Evolutionary conservation across 92 coral and sea anemone species (phyloP).

Genomic region (Phenganax subtilis): DNA sequence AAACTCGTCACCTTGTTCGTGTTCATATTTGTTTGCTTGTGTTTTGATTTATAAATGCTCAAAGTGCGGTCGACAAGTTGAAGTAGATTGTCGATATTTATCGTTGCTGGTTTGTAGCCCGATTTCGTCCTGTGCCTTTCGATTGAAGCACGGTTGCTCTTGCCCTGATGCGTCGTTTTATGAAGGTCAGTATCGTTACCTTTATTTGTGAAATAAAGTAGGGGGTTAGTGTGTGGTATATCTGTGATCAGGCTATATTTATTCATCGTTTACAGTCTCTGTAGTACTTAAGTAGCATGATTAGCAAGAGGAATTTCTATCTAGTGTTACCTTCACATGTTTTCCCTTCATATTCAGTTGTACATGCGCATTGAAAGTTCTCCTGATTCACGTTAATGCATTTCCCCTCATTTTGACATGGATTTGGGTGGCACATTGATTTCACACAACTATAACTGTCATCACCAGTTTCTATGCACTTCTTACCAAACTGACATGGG

Average conservation of each 20-base stretch:
- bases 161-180: background rate
- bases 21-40: background rate
- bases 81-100: conserved; percentile 36
- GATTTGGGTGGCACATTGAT: conserved; percentile 89
- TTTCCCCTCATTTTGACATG: conserved; percentile 76
- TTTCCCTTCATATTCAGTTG: conserved; percentile 62
- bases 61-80: conserved; percentile 31
- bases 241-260: background rate
- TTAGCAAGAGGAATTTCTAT: background rate
- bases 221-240: background rate
- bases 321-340: conserved; percentile 64
- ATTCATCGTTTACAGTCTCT: too few relatives aligned
- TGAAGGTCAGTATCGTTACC: conserved; percentile 29
- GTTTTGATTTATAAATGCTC: conserved; percentile 28
- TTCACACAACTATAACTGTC: conserved; percentile 96
- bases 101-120: conserved; percentile 31
- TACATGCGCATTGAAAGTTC: conserved; percentile 78
- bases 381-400: conserved; percentile 87
- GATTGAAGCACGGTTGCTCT: conserved; percentile 24
- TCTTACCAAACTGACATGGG: conserved; percentile 93
- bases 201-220: conserved; percentile 7
- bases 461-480: conserved; percentile 72
- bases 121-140: conserved; percentile 20
- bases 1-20: conserved; percentile 30
- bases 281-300: too few relatives aligned